Base-by-base conservation (phyloP, 2,797 vertebrate species). In the Myotis planiceps region DNA sequence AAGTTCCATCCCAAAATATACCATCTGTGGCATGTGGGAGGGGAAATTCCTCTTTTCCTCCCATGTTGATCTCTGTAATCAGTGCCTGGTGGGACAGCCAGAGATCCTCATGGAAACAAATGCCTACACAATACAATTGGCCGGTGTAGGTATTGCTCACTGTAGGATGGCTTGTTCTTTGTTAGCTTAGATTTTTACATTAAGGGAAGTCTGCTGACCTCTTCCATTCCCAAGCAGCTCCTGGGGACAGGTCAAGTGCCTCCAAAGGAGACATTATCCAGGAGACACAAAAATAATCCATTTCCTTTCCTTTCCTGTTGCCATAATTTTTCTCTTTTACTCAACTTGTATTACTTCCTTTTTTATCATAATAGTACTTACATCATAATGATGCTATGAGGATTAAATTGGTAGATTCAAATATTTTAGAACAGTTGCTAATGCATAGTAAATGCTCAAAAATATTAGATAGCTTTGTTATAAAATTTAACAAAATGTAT, bases 91-190 rank as follows among this genome's bases (percentile, higher is more conserved):
- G 29, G 89, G 0, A 74, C 21, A 96, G 85, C 18, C 78, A 39
- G 3, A 65, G 29, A 83, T 21, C 3, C 3, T 32, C 21, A 0
- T 0, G 12, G 25, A 14, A n/a, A 13, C 18, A 25, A 72, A 12
- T 0, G 16, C 9, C 82, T 23, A 71, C 10, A 0, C 0, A 14
- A 68, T 6, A 49, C 0, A 4, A 2, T 23, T 14, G 63, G 0
- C 51, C 32, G 39, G 42, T 0, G 15, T 7, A 69, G 37, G 9
- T 3, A 7, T n/a, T 72, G 34, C 23, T 81, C 25, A 0, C 37
- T 8, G 16, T 0, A 1, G 16, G 2, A 14, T 13, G 53, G 2
- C 25, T 76, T 85, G 21, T 79, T 94, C 16, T 69, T 53, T 89
- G n/a, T 74, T 47, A 45, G 25, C n/a, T 87, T 91, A 49, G 2